phyloP scores from a whole-genome alignment of 2,113 vertebrate genomes.

The Mastomys natalensis region DNA sequence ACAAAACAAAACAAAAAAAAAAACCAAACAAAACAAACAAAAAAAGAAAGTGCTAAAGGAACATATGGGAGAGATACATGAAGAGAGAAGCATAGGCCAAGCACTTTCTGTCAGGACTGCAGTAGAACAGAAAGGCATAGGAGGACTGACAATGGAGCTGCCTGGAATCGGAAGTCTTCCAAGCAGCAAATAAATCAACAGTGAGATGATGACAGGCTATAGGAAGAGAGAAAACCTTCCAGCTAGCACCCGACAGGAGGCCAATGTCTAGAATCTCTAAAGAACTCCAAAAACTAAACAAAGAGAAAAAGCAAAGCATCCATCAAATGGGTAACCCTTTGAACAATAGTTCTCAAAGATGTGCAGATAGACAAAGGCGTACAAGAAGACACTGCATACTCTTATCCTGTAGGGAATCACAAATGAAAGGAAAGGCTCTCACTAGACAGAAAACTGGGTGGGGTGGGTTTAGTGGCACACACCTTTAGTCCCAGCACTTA shows the following conservation, averaged over 20 bases:
- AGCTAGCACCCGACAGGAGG: background rate
- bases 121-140: too few species aligned
- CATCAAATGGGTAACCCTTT: background rate
- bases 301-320: background rate
- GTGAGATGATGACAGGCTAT: background rate
- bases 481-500: background rate
- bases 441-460: background rate
- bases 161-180: background rate
- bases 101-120: too few species aligned
- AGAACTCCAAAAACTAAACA: background rate
- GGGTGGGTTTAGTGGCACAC: background rate
- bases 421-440: background rate
- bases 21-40: too few species aligned
- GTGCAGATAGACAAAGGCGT: background rate
- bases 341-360: background rate
- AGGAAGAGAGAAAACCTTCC: background rate
- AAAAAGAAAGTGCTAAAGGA: too few species aligned
- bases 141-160: too few species aligned
- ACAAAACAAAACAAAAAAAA: too few species aligned
- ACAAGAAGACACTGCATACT: background rate
- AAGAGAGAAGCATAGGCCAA: too few species aligned
- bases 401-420: background rate
- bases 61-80: too few species aligned
- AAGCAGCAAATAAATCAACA: background rate
- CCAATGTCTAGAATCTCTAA: background rate